These are phyloP conservation scores for Panurus biarmicus DNA, from an alignment of 2,113 vertebrate species.

Conservation along the genomic window DNA sequence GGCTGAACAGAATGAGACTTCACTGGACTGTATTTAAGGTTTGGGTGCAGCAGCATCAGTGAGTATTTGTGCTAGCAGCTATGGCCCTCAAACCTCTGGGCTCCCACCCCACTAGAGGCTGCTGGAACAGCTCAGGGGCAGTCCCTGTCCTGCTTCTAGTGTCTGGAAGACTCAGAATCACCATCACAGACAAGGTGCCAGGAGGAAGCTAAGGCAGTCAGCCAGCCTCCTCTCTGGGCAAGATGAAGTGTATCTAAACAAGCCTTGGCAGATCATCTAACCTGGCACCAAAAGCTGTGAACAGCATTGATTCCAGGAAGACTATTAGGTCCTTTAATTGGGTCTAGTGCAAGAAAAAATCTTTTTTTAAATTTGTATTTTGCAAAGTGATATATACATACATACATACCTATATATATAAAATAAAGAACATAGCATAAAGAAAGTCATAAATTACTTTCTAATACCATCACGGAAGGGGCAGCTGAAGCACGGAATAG, in stretches of 20 bases:
- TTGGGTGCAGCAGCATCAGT: neutral
- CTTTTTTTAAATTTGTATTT: neutral
- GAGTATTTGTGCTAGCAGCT: neutral
- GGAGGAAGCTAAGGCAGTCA: neutral
- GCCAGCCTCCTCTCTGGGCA: neutral
- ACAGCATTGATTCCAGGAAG: neutral
- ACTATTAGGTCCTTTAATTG: neutral
- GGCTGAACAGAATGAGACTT: neutral
- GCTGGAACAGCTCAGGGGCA: neutral
- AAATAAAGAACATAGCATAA: neutral
- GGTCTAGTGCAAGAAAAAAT: neutral
- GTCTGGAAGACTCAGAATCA: neutral
- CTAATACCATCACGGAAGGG: neutral
- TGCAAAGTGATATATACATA: neutral
- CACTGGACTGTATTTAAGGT: neutral
- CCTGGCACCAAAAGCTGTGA: neutral
- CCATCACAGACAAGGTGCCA: neutral
- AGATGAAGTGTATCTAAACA: neutral
- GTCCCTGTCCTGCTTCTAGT: neutral
- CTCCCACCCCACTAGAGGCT: neutral
- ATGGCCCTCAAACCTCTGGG: neutral
- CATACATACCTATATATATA: accelerated
- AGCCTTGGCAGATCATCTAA: neutral
- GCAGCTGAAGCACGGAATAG: neutral
- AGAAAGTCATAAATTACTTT: neutral